A percentile compares a stretch with the other conserved stretches of the same genome.
phyloP scores from a whole-genome alignment of 2,797 vertebrate genomes.

The Octomys mimax region DNA sequence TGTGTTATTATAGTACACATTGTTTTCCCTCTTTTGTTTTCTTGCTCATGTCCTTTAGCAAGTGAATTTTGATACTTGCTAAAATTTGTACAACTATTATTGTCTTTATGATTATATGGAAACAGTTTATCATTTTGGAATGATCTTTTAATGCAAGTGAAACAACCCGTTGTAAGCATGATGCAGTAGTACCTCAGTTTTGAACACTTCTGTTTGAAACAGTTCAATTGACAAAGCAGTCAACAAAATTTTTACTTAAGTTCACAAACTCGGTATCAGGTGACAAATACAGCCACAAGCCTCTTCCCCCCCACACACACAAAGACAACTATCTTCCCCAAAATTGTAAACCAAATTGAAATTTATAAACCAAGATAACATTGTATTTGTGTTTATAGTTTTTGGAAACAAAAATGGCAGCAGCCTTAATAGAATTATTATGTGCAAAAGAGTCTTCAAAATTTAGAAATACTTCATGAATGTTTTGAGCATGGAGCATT shows the following conservation, averaged over 20 bases:
- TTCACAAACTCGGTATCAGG: not conserved
- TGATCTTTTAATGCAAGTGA: conserved; percentile 53
- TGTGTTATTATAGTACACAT: not conserved
- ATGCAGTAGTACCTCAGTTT: not conserved
- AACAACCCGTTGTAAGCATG: conserved; percentile 31
- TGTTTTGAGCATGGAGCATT: conserved; percentile 27
- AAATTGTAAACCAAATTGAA: not conserved
- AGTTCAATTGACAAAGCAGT: not conserved
- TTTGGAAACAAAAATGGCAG: conserved; percentile 26
- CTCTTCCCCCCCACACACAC: not conserved
- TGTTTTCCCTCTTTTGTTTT: not conserved
- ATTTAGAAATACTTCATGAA: conserved; percentile 43
- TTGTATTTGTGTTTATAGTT: conserved; percentile 48
- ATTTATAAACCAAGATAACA: not conserved
- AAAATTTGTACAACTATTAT: conserved; percentile 34
- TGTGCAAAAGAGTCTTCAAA: conserved; percentile 39
- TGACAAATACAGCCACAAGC: not conserved
- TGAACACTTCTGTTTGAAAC: not conserved
- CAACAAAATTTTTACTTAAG: not conserved
- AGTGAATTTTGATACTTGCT: conserved; percentile 62
- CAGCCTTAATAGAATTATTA: conserved; percentile 9
- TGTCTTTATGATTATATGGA: conserved; percentile 20
- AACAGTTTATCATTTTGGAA: conserved; percentile 61
- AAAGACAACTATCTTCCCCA: not conserved
- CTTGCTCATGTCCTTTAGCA: conserved; percentile 44